Evolutionary conservation across 92 coral and sea anemone genomes (phyloP), one percentile per base, ranked within the genome.

Genomic region (Actinostola sp.): DNA sequence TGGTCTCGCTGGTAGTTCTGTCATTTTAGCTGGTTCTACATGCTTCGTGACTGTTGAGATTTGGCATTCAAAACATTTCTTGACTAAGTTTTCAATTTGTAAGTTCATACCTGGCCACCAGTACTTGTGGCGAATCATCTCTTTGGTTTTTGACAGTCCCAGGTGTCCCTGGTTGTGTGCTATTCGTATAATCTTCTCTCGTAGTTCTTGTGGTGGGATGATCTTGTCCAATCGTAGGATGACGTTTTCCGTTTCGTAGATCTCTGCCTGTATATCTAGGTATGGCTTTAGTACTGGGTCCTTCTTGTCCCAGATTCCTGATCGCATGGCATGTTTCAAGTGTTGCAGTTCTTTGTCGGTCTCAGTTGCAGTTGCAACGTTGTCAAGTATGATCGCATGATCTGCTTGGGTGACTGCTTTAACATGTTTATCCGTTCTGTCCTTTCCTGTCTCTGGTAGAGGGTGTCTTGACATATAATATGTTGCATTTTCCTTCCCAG

Each of bases 131-230:
- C n/a, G n/a, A n/a, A n/a, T n/a, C 86, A 75, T 85, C 17, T 67
- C 90, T 73, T 85, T 85, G 36, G 89, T 73, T 48, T 85, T 80
- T 64, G 76, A 66, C 42, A 81, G 26, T 24, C 89, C 85, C 61
- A 72, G 58, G 71, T 84, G 86, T 67, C 90, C 83, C 61, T 80
- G 86, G 32, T 49, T 61, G 82, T 79, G 89, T 2, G 89, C 81
- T 17, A 74, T 30, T 17, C 48, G 33, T 29, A 72, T 66, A 21
- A 71, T 84, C 73, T 73, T 65, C 55, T 73, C 85, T 45, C 76
- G 35, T 4, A 79, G 72, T 23, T 61, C 28, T 59, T 79, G 81
- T 8, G 86, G 89, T 72, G 89, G n/a, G n/a, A n/a, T n/a, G n/a
- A n/a, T n/a, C n/a, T n/a, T n/a, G n/a, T n/a, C n/a, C n/a, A n/a